These are phyloP conservation scores for Callipepla californica DNA, from an alignment of 2,113 vertebrate species.

Conservation along the genomic window DNA sequence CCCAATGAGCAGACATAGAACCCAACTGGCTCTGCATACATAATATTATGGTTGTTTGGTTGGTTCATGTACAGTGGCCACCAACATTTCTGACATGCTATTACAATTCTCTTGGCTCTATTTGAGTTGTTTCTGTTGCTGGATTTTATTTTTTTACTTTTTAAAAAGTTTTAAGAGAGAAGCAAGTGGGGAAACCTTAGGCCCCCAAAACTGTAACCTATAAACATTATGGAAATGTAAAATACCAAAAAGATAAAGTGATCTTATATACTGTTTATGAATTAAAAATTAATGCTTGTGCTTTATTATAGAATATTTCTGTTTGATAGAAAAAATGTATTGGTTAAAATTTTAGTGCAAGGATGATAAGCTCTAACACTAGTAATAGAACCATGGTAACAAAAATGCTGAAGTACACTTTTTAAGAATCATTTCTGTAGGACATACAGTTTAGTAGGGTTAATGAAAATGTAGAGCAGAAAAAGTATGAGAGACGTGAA, in stretches of 20 bases:
- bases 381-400: not conserved
- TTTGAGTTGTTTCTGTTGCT: not conserved
- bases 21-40: not conserved
- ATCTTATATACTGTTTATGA: not conserved
- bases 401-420: not conserved
- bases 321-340: not conserved
- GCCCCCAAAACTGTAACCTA: not conserved
- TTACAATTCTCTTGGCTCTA: not conserved
- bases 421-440: not conserved
- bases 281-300: not conserved
- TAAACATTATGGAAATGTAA: not conserved
- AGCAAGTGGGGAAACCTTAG: not conserved
- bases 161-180: not conserved
- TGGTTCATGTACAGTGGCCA: not conserved
- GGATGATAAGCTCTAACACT: not conserved
- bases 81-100: not conserved
- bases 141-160: not conserved
- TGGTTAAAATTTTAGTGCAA: not conserved
- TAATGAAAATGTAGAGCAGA: not conserved
- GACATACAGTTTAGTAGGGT: not conserved
- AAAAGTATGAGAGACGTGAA: not conserved
- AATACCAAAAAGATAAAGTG: not conserved
- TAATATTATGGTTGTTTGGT: not conserved
- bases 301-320: not conserved
- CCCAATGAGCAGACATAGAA: accelerated